Evolutionary conservation across 92 coral and sea anemone genomes (phyloP), one percentile per base, ranked within the genome.

Genomic region (Phymanthus crucifer): DNA sequence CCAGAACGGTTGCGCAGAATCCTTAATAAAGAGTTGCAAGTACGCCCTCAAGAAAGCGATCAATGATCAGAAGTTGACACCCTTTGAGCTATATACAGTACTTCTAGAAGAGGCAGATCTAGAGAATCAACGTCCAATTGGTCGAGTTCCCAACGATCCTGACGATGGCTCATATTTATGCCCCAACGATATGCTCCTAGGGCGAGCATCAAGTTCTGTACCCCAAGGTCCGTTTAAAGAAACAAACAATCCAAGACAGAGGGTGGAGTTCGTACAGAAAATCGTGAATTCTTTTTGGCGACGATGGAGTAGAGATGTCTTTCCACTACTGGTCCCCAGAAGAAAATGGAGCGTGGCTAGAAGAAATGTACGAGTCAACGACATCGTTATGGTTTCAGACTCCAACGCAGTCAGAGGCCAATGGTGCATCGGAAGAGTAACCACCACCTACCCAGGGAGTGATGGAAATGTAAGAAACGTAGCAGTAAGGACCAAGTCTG

Each of bases 221-320:
- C 43, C 43, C 3, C 43, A 38, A 9, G 43, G 43, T 8, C 43
- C 43, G 9, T 38, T 38, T 8, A 38, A 38, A 38, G 43, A 38
- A 38, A 38, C 43, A 38, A 38, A 9, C 43, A 38, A 38, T 38
- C 43, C 43, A 23, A 1, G 75, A 50, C 78, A 75, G 35, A 74
- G 86, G 5, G 86, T 85, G 13, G 89, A 85, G 27, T 85, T 85
- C 66, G 87, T 86, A 5, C 90, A 86, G 72, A 81, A 66, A 26
- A 87, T 87, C 38, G 90, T 83, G 35, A 80, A 87, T n/a, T 87
- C 87, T 21, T 87, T 87, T 57, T 87, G 87, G 87, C 52, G 66
- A 56, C 46, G 87, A 71, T 87, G 87, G 87, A 47, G 74, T 27
- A 83, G 78, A 21, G 86, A 86, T 40, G 82, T 85, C 2, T 73